Evolutionary conservation across 2,888 invertebrate species (phyloP).

Genomic region (Erebia palarica): DNA sequence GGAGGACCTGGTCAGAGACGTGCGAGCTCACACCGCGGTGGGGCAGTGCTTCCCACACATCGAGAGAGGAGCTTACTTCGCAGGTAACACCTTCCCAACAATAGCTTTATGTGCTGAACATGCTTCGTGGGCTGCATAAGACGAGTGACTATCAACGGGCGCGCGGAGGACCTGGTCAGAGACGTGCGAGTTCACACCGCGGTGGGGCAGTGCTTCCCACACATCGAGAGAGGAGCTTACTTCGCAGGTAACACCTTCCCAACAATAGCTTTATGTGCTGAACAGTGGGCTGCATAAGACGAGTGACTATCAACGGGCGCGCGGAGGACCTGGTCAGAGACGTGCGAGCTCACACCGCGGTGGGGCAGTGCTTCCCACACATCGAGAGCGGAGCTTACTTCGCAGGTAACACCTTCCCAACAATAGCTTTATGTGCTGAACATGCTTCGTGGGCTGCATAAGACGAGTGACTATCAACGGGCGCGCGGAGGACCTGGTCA

Average conservation of each 20-base stretch:
- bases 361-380: too few relatives aligned
- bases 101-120: too few relatives aligned
- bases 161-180: constrained; percentile 88
- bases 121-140: constrained; percentile 92
- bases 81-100: constrained; percentile 50
- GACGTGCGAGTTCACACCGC: constrained; percentile 87
- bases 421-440: too few relatives aligned
- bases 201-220: constrained; percentile 94
- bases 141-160: constrained; percentile 87
- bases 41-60: constrained; percentile 94
- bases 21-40: constrained; percentile 87
- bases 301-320: constrained; percentile 87
- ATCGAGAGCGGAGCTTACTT: too few relatives aligned
- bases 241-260: constrained; percentile 77
- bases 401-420: too few relatives aligned
- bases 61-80: constrained; percentile 93
- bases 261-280: too few relatives aligned
- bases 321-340: constrained; percentile 89
- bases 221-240: constrained; percentile 93
- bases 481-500: too few relatives aligned
- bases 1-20: constrained; percentile 90
- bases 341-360: constrained; percentile 87
- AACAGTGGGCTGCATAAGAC: constrained; percentile 89
- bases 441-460: too few relatives aligned
- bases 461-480: too few relatives aligned